Conservation (phyloP, 2,888 invertebrate genomes). For the Meloe dianella region DNA sequence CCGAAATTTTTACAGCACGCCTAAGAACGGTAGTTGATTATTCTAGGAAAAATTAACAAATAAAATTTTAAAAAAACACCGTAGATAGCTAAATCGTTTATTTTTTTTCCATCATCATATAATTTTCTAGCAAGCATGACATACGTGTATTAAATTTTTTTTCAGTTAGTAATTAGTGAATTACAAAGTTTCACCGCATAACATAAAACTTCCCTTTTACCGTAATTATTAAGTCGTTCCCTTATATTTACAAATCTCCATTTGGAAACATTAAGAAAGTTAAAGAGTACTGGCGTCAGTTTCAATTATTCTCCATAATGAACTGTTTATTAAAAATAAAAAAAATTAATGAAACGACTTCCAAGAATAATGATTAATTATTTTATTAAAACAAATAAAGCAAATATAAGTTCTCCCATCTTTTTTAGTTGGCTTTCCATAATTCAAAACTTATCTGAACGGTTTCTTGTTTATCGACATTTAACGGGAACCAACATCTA, state of each 20-base stretch:
- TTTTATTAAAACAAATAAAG: not conserved
- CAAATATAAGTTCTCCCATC: too few species aligned
- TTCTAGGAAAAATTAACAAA: too few species aligned
- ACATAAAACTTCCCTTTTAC: not conserved
- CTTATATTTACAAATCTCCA: not conserved
- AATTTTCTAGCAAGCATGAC: too few species aligned
- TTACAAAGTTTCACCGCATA: not conserved
- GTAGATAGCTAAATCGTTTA: too few species aligned
- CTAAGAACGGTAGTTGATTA: too few species aligned
- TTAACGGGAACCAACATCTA: slow-evolving; percentile 3
- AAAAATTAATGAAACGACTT: not conserved
- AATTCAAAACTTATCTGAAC: slow-evolving; percentile 36
- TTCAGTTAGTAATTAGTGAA: not conserved
- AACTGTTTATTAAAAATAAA: not conserved
- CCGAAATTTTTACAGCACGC: too few species aligned
- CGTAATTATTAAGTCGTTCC: not conserved
- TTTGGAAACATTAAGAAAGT: not conserved
- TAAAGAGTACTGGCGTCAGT: not conserved
- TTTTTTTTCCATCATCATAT: too few species aligned
- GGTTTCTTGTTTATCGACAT: slow-evolving; percentile 5
- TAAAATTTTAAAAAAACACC: too few species aligned
- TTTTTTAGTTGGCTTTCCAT: slow-evolving; percentile 27
- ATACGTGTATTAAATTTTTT: too few species aligned
- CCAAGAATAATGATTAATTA: not conserved
- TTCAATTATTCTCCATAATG: not conserved